A percentile compares a stretch with the other conserved stretches of the same genome.
Evolutionary conservation across 92 coral and sea anemone genomes (phyloP).

Genomic region (Metridium senile): DNA sequence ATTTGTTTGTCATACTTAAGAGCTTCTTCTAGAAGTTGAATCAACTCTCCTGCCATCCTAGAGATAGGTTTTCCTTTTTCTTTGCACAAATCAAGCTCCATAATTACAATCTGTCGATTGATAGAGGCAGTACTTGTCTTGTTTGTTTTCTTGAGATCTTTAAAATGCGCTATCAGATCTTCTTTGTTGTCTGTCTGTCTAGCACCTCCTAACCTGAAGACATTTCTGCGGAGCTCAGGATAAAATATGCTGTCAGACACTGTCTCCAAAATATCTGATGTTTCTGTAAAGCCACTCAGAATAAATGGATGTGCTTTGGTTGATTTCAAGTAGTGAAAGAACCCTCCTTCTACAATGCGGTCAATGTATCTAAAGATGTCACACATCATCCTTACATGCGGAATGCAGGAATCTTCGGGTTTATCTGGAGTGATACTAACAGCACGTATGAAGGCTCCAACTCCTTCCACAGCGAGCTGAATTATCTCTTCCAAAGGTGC

Average conservation of each 20-base stretch:
- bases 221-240: constrained; percentile 44
- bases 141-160: constrained; percentile 31
- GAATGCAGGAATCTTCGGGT: constrained; percentile 47
- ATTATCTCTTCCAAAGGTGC: constrained; percentile 28
- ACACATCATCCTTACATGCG: constrained; percentile 71
- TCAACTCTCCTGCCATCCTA: constrained; percentile 25
- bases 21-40: constrained; percentile 44
- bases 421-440: constrained; percentile 54
- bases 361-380: constrained; percentile 51
- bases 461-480: constrained; percentile 53
- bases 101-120: constrained; percentile 55
- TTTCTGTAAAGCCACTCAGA: constrained; percentile 40
- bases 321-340: constrained; percentile 35
- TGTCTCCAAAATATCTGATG: constrained; percentile 54
- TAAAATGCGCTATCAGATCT: constrained; percentile 38
- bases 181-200: not conserved
- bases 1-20: constrained; percentile 27
- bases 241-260: constrained; percentile 58
- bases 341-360: constrained; percentile 33
- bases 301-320: constrained; percentile 37
- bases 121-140: constrained; percentile 60
- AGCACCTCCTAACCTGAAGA: constrained; percentile 13
- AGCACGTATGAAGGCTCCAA: constrained; percentile 55
- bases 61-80: constrained; percentile 21
- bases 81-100: constrained; percentile 39